A percentile compares a stretch with the other conserved stretches of the same genome.
Conservation (phyloP, 2,113 vertebrate species). For the Toxostoma redivivum region DNA sequence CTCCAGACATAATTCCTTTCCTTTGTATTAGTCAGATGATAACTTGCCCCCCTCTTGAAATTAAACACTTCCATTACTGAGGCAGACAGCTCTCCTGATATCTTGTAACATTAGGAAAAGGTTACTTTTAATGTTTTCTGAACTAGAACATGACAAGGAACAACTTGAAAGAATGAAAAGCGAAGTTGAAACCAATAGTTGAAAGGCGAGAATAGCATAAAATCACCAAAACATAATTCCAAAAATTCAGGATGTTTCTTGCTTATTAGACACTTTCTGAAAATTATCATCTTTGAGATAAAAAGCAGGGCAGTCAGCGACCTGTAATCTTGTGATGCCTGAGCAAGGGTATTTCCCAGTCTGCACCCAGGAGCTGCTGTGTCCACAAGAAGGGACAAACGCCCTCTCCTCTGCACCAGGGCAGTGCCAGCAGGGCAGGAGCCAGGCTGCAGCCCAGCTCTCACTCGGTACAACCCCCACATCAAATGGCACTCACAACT, state of each 20-base stretch:
- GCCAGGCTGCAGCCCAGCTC: background rate
- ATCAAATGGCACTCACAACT: background rate
- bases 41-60: background rate
- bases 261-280: background rate
- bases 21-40: background rate
- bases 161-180: background rate
- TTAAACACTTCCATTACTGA: background rate
- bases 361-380: background rate
- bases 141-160: background rate
- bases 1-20: background rate
- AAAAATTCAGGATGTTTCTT: background rate
- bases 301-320: background rate
- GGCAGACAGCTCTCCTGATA: slow-evolving; percentile 21
- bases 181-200: background rate
- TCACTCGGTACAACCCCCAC: background rate
- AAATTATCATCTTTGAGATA: background rate
- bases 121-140: slow-evolving; percentile 42
- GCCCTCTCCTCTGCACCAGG: background rate
- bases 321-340: background rate
- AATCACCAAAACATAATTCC: background rate
- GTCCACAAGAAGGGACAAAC: background rate
- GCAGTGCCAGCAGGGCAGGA: background rate
- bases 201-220: background rate
- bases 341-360: background rate
- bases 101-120: slow-evolving; percentile 27